Base-by-base conservation (phyloP, 2,888 invertebrate genomes). In the Eristalis intricaria region DNA sequence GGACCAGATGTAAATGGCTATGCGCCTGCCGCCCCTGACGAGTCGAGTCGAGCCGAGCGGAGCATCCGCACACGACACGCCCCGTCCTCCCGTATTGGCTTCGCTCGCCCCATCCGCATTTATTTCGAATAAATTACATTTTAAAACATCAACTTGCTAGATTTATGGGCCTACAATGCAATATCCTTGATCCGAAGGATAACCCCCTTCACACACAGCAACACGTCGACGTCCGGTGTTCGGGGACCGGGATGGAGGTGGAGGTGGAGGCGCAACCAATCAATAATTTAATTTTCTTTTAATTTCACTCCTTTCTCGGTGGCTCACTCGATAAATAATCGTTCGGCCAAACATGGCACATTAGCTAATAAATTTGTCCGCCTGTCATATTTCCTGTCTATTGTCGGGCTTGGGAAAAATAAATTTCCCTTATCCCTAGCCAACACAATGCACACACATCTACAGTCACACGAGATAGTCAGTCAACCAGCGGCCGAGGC, bases 271-370 rank as follows among this genome's bases (percentile, higher is more conserved):
- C 26, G 38, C 56, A n/a, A 23, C 50, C 76, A 87, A 80, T 83
- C 87, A 83, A 87, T 87, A 87, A 87, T 87, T 83, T 83, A 87
- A 87, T 87, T 80, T 83, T 79, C 79, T 80, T 83, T 87, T 87
- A 87, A 87, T 80, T 83, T 76, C 58, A 87, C 83, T 83, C 79
- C 87, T 87, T 87, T 83, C 82, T 50, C 50, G 50, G 50, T 19
- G 50, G 50, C 50, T 68, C 75, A 73, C 15, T 83, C 87, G 79
- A 87, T 87, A 87, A 87, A 87, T 87, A 87, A 87, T 87, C 79
- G 74, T 73, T 76, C 68, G 83, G 50, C 68, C 75, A 68, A 76
- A 83, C 86, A 83, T 79, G 83, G 79, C 87, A 83, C 83, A 87
- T 83, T 87, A 83, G 76, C 87, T 83, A 83, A 87, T 87, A 87